Evolutionary conservation across 2,888 invertebrate genomes (phyloP).

Genomic region (Orchesella flavescens): DNA sequence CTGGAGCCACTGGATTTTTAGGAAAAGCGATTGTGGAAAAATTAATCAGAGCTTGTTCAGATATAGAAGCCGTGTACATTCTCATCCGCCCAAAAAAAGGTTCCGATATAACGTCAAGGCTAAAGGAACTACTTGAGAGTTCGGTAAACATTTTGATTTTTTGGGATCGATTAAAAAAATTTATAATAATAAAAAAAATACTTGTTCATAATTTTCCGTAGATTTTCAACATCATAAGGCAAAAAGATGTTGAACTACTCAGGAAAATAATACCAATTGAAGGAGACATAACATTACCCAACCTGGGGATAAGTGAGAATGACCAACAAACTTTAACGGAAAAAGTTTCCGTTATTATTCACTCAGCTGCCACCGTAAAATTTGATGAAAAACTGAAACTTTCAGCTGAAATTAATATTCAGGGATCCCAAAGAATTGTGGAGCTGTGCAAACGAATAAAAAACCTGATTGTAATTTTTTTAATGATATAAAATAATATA

Average conservation of each 20-base stretch:
- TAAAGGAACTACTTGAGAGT: slow-evolving; percentile 86
- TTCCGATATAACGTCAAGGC: slow-evolving; percentile 83
- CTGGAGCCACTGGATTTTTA: too few relatives aligned
- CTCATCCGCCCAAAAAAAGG: slow-evolving; percentile 90
- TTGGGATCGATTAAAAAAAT: too few relatives aligned
- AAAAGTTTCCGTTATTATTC: slow-evolving; percentile 83
- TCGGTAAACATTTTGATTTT: too few relatives aligned
- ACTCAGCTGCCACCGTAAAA: too few relatives aligned
- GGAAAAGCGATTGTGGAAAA: slow-evolving; percentile 96
- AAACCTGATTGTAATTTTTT: slow-evolving; percentile 90
- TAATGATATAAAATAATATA: too few relatives aligned
- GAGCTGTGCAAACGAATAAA: slow-evolving; percentile 93
- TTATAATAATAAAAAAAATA: too few relatives aligned
- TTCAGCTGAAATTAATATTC: too few relatives aligned
- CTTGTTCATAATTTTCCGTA: too few relatives aligned
- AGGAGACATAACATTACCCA: slow-evolving; percentile 89
- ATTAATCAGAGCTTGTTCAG: slow-evolving; percentile 87
- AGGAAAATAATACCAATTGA: slow-evolving; percentile 82
- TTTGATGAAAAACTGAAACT: too few relatives aligned
- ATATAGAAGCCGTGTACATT: slow-evolving; percentile 84
- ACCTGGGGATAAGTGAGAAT: slow-evolving; percentile 85
- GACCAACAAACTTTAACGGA: slow-evolving; percentile 83
- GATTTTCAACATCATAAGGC: slow-evolving; percentile 84
- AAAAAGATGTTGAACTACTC: slow-evolving; percentile 80
- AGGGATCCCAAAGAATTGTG: slow-evolving; percentile 92